phyloP scores from a whole-genome alignment of 2,113 vertebrate species.

The Pholis gunnellus region DNA sequence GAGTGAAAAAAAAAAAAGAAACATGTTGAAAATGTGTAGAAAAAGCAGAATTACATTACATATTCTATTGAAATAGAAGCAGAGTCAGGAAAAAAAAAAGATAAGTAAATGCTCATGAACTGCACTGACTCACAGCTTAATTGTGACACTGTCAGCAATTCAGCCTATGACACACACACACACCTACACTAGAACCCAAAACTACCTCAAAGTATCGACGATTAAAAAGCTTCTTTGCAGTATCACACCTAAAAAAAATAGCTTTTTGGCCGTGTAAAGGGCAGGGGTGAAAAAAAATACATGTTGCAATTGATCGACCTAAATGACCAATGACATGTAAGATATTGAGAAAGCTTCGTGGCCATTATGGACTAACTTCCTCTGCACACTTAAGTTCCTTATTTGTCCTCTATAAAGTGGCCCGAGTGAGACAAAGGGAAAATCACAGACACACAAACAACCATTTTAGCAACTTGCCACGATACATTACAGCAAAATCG shows the following conservation, averaged over 20 bases:
- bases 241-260: neutral
- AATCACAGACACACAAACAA: neutral
- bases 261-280: neutral
- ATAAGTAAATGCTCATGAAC: neutral
- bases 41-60: neutral
- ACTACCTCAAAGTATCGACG: no score
- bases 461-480: neutral
- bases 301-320: neutral
- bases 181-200: neutral
- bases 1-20: neutral
- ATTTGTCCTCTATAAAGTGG: slow-evolving; percentile 40
- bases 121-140: slow-evolving; percentile 19
- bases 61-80: slow-evolving; percentile 2
- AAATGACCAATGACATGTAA: neutral
- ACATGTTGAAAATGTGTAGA: neutral
- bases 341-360: slow-evolving; percentile 63
- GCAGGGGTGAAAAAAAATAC: neutral
- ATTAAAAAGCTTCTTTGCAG: neutral
- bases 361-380: slow-evolving; percentile 78
- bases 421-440: neutral
- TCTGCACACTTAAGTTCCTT: slow-evolving; percentile 69
- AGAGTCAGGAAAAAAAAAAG: neutral
- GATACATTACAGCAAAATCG: neutral
- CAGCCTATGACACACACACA: neutral
- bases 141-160: slow-evolving; percentile 32